phyloP scores from a whole-genome alignment of 2,797 vertebrate species.

The Mormyrus hasselquistii region DNA sequence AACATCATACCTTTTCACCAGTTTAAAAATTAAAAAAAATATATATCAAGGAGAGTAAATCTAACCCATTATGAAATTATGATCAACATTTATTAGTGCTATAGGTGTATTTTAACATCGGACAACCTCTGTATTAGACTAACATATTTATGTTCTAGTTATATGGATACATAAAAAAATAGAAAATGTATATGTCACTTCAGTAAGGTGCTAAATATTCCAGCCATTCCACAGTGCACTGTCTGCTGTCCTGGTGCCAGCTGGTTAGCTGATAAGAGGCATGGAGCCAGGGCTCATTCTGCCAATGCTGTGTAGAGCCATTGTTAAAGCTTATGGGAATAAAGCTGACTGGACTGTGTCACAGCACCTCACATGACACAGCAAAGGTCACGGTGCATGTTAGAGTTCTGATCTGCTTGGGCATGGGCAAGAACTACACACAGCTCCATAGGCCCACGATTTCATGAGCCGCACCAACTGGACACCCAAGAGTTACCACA shows the following conservation, averaged over 20 bases:
- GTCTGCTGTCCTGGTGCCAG: neutral
- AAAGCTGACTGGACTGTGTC: constrained; percentile 16
- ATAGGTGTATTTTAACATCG: neutral
- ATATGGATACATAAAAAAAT: neutral
- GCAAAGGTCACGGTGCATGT: neutral
- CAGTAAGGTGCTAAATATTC: neutral
- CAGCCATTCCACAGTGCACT: neutral
- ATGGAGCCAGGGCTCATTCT: neutral
- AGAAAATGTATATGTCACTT: constrained; percentile 2
- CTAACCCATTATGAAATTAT: neutral
- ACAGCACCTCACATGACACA: constrained; percentile 20
- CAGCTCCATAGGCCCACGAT: neutral
- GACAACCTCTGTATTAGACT: neutral
- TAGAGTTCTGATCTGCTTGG: constrained; percentile 9
- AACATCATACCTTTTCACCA: neutral
- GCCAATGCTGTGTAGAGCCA: constrained; percentile 5
- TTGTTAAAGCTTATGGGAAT: constrained; percentile 25
- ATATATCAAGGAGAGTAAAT: neutral
- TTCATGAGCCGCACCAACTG: neutral
- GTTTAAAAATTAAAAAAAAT: neutral
- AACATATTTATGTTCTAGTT: neutral
- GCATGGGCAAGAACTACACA: neutral
- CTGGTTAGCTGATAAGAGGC: neutral
- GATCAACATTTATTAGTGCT: neutral
- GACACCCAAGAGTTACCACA: neutral